Base-by-base conservation (phyloP, 2,797 vertebrate species). In the Myiothlypis chrysogaster region DNA sequence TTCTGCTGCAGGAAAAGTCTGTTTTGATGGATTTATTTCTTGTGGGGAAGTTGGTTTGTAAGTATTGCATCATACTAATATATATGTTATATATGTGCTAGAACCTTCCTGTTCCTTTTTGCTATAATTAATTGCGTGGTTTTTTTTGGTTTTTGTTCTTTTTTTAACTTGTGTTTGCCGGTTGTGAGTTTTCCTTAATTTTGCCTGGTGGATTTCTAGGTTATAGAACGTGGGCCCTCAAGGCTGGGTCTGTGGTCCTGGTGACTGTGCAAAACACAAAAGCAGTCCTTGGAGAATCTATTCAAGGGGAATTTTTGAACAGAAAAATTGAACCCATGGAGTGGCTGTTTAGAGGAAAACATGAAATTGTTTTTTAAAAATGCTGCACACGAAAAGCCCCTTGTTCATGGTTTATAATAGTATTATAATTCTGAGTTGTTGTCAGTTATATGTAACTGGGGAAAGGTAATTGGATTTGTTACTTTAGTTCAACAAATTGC, bases 181-280 rank as follows among this genome's bases (percentile, higher is more conserved):
- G 28, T 43, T 59, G 21, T 35, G 43, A 72, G 4, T 21, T 75
- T 87, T 66, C 24, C 13, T 32, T 16, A 50, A 55, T 15, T 52
- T 39, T 47, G 75, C 18, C 49, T 75, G 12, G 2, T 19, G 8
- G 7, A 41, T 37, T 91, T 70, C 21, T 50, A 14, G 30, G 4
- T 41, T 63, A 6, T 12, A 39, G 55, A 37, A n/a, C 0, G 0
- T n/a, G 24, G 32, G 11, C 9, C 7, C 20, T 63, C n/a, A 47
- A 8, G 1, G 2, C 6, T 41, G 39, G 19, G 6, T 71, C 53
- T 78, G 24, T 59, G 46, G 25, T 64, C 25, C 64, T 61, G 34
- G n/a, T 5, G 14, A 19, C 44, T 39, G 15, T 25, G 5, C 9
- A 2, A 63, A 18, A 47, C 60, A 57, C 37, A 53, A 23, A 34